A percentile compares a stretch with the other conserved stretches of the same genome.
Evolutionary conservation across 2,113 vertebrate species (phyloP).

Genomic region (Hyperopisus bebe): DNA sequence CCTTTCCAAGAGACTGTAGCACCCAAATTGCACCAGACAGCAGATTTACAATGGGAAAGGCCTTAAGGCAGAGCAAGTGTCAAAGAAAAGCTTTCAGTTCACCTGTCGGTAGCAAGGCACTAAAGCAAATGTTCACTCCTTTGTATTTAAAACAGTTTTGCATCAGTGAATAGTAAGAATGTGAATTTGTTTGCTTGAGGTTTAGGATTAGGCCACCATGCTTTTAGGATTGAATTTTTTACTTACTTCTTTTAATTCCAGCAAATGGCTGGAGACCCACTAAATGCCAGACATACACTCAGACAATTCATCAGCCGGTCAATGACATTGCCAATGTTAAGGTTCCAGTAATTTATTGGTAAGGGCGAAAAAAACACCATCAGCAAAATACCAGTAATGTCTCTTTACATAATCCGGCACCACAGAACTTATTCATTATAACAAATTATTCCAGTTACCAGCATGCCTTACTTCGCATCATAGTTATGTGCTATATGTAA

Average conservation of each 20-base stretch:
- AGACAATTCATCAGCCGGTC: neutral
- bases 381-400: neutral
- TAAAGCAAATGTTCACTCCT: neutral
- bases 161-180: neutral
- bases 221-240: neutral
- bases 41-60: conserved; percentile 24
- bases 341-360: neutral
- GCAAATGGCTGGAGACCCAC: neutral
- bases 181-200: neutral
- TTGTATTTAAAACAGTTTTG: neutral
- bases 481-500: neutral
- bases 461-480: neutral
- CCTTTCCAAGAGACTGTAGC: neutral
- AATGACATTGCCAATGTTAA: neutral
- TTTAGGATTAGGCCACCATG: neutral
- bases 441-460: neutral
- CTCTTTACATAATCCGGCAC: neutral
- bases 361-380: neutral
- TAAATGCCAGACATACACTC: neutral
- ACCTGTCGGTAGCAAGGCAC: neutral
- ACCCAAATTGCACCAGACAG: neutral
- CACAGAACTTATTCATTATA: neutral
- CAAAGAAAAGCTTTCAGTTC: neutral
- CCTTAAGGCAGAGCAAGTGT: neutral
- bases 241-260: neutral